These are phyloP conservation scores for Neuroscelio doddi DNA, from an alignment of 2,888 invertebrate species.

Conservation along the genomic window DNA sequence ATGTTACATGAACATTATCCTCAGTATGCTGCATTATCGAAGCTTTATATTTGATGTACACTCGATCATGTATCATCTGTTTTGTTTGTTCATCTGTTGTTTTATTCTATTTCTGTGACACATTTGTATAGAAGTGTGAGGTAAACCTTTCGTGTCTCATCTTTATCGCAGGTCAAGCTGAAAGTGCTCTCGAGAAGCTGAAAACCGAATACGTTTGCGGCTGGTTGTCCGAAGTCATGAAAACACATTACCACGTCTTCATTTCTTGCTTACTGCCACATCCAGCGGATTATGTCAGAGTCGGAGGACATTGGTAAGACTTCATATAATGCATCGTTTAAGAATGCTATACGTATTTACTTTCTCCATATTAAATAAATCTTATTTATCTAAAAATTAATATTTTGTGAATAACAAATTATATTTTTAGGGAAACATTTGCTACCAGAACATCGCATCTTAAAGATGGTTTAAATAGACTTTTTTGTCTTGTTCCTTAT, in stretches of 20 bases:
- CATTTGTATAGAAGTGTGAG: conserved; percentile 13
- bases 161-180: conserved; percentile 77
- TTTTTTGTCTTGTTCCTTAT: conserved; percentile 97
- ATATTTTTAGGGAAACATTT: conserved; percentile 81
- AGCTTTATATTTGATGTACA: conserved; percentile 46
- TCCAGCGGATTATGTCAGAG: conserved; percentile 95
- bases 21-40: conserved; percentile 46
- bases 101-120: conserved; percentile 34
- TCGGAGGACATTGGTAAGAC: conserved; percentile 93
- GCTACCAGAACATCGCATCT: conserved; percentile 91
- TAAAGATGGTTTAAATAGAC: conserved; percentile 93
- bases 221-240: conserved; percentile 90
- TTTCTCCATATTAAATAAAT: too few relatives aligned
- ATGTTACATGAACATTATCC: conserved; percentile 42
- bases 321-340: conserved; percentile 24
- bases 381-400: too few relatives aligned
- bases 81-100: conserved; percentile 47
- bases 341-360: conserved; percentile 16
- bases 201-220: conserved; percentile 94
- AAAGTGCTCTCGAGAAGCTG: conserved; percentile 91
- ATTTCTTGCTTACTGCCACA: conserved; percentile 95
- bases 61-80: conserved; percentile 47
- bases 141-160: conserved; percentile 22
- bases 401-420: too few relatives aligned
- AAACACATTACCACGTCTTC: conserved; percentile 89